A percentile compares a stretch with the other conserved stretches of the same genome.
Evolutionary conservation across 2,888 invertebrate genomes (phyloP).

Genomic region (Diarsia rubi): DNA sequence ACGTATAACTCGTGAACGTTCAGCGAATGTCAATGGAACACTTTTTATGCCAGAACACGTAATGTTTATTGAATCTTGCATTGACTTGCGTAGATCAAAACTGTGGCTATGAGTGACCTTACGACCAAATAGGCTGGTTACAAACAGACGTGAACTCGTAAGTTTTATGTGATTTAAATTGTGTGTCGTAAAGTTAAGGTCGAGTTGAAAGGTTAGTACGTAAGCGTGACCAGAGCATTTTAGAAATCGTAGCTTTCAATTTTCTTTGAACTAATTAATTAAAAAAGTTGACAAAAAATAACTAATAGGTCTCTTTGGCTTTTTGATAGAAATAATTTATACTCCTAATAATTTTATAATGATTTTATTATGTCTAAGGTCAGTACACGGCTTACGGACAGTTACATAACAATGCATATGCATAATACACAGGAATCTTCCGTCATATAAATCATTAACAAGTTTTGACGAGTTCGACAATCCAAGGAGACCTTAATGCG

Average conservation of each 20-base stretch:
- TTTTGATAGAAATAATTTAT: background rate
- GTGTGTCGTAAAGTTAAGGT: constrained; percentile 35
- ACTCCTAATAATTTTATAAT: too few relatives aligned
- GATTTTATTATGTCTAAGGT: too few relatives aligned
- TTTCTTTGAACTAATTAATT: too few relatives aligned
- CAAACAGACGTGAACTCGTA: constrained; percentile 27
- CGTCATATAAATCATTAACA: constrained; percentile 63
- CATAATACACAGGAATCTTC: constrained; percentile 60
- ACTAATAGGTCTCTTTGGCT: background rate
- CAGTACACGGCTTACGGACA: constrained; percentile 53
- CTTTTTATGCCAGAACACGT: constrained; percentile 86
- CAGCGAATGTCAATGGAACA: constrained; percentile 81
- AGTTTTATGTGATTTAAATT: constrained; percentile 53
- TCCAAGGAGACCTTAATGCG: constrained; percentile 56
- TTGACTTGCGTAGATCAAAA: constrained; percentile 82
- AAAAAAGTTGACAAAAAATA: background rate
- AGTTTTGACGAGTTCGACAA: constrained; percentile 51
- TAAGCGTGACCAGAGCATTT: background rate
- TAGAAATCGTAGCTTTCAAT: background rate
- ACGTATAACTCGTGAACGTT: constrained; percentile 81
- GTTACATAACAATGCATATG: constrained; percentile 64
- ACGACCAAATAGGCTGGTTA: constrained; percentile 51
- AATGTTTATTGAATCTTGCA: constrained; percentile 88
- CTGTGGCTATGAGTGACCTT: constrained; percentile 62
- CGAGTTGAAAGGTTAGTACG: constrained; percentile 5